Base-by-base conservation (phyloP, 1,140 invertebrate genomes). In the Nebria ingens region DNA sequence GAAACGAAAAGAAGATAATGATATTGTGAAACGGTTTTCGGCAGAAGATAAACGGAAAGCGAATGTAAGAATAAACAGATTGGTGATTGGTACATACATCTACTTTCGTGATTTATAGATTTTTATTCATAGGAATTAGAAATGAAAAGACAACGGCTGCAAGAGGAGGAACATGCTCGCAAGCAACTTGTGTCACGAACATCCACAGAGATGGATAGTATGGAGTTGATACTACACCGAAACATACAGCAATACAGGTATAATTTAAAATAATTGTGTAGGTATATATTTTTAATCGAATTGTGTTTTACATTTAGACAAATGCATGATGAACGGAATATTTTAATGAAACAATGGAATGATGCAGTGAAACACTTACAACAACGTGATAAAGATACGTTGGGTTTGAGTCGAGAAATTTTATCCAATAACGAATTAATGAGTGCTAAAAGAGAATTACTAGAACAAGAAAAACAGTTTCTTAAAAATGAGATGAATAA, bases 31-130 rank as follows among this genome's bases (percentile, higher is more conserved):
- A 57, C 75, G 79, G 59, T 83, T 82, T 52, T 77, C 79, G 29
- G 76, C 79, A 56, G 73, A 80, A 55, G 84, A 87, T 65, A 63
- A 77, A 1, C 77, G 78, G 56, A 79, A 77, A 56, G 79, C 79
- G 55, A 80, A 45, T 4, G 40, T 45, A 45, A 9, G n/a, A n/a
- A n/a, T n/a, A n/a, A n/a, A n/a, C n/a, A n/a, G n/a, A n/a, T n/a
- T n/a, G n/a, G n/a, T n/a, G n/a, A n/a, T n/a, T n/a, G n/a, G 61
- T 11, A 38, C 29, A 57, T 1, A 19, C 15, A 11, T 21, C 22
- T 9, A 51, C 21, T 17, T 51, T 17, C 17, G 17, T 6, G 21
- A n/a, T n/a, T n/a, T n/a, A n/a, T n/a, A n/a, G n/a, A n/a, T n/a
- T n/a, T n/a, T n/a, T n/a, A 34, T 45, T 45, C 17, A 11, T 6